A percentile compares a stretch with the other conserved stretches of the same genome.
These are phyloP conservation scores for Chrysaora quinquecirrha DNA, from an alignment of 30 jellyfish, hydroid and myxozoan species.

Conservation along the genomic window DNA sequence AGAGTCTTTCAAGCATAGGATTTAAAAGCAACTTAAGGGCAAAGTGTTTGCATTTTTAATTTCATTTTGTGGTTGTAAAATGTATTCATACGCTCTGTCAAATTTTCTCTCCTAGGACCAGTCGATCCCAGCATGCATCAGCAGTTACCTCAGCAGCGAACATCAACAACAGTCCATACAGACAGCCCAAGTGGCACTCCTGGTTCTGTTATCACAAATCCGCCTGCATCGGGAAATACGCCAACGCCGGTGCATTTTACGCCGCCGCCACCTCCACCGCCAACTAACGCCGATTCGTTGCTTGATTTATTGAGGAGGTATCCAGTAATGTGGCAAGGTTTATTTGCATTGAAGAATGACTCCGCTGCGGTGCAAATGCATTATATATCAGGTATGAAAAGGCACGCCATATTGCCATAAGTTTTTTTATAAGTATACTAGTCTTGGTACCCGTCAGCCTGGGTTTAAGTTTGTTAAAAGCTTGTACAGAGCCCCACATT, in stretches of 20 bases:
- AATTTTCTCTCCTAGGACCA: too few species aligned
- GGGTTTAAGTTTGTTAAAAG: too few species aligned
- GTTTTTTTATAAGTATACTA: too few species aligned
- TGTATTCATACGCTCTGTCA: too few species aligned
- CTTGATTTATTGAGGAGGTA: constrained; percentile 89
- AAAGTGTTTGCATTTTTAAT: too few species aligned
- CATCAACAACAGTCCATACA: constrained; percentile 29
- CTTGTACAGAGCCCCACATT: too few species aligned
- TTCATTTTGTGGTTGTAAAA: too few species aligned
- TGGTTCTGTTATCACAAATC: constrained; percentile 53
- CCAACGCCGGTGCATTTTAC: constrained; percentile 72
- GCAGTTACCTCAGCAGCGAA: constrained; percentile 51
- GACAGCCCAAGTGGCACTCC: constrained; percentile 76
- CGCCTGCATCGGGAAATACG: constrained; percentile 78
- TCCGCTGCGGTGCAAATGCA: constrained; percentile 99
- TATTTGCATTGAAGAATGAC: constrained; percentile 92
- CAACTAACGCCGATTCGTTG: constrained; percentile 86
- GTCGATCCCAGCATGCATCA: constrained; percentile 35
- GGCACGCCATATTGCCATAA: too few species aligned
- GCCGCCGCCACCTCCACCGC: constrained; percentile 92
- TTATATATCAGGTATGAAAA: constrained; percentile 91
- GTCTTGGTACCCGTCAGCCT: too few species aligned
- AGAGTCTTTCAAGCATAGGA: too few species aligned
- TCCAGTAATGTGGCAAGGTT: constrained; percentile 99
- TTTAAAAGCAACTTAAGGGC: too few species aligned